These are phyloP conservation scores for Thera britannica DNA, from an alignment of 2,888 invertebrate species.

Conservation along the genomic window DNA sequence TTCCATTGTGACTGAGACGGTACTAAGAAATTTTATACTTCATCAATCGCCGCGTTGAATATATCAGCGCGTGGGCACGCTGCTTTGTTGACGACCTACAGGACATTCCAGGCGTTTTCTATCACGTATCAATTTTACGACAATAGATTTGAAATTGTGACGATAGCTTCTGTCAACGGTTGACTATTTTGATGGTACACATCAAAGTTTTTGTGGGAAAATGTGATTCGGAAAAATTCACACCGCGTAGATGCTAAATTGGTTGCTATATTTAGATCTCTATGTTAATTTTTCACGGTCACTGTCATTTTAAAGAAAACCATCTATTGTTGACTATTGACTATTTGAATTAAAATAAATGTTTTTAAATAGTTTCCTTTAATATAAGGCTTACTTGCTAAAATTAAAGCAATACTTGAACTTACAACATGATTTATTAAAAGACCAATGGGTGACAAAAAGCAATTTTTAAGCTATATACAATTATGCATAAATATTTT, in stretches of 20 bases:
- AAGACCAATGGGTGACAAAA: too few species aligned
- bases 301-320: background rate
- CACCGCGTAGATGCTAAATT: background rate
- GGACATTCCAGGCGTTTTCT: conserved; percentile 46
- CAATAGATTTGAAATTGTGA: conserved; percentile 54
- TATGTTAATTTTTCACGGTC: background rate
- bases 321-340: background rate
- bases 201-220: conserved; percentile 41
- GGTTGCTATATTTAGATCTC: background rate
- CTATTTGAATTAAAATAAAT: too few species aligned
- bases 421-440: too few species aligned
- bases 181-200: conserved; percentile 24
- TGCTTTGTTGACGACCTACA: conserved; percentile 69
- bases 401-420: too few species aligned
- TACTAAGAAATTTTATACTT: conserved; percentile 85
- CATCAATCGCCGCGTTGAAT: conserved; percentile 84
- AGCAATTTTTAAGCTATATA: too few species aligned
- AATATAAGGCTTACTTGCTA: too few species aligned
- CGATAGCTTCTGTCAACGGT: conserved; percentile 25
- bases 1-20: conserved; percentile 85
- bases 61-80: conserved; percentile 81
- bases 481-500: too few species aligned
- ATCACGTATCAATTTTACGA: conserved; percentile 65
- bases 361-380: too few species aligned
- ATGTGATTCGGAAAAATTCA: conserved; percentile 6